phyloP scores from a whole-genome alignment of 2,888 invertebrate genomes.

The Gastracanthus pulcherrimus region DNA sequence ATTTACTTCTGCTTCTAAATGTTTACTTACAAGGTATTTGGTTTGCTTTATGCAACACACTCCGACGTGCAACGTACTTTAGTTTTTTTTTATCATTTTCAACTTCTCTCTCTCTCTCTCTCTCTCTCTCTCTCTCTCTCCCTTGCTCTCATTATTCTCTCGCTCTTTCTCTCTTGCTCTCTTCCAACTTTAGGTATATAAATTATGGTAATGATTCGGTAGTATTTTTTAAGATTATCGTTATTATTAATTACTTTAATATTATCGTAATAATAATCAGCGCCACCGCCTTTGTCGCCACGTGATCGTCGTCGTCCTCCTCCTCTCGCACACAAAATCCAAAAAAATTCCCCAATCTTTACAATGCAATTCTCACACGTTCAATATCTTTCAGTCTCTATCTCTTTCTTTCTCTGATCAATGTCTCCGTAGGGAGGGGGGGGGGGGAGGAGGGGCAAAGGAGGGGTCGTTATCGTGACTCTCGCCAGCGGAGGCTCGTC shows the following conservation, averaged over 20 bases:
- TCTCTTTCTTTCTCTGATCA: neutral
- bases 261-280: constrained; percentile 62
- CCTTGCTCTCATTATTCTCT: constrained; percentile 41
- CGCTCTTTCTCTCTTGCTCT: constrained; percentile 44
- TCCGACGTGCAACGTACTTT: constrained; percentile 63
- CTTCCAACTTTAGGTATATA: constrained; percentile 71
- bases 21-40: constrained; percentile 76
- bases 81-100: constrained; percentile 28
- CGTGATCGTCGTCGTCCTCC: neutral
- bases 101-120: constrained; percentile 41
- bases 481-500: no score
- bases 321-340: neutral
- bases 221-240: constrained; percentile 67
- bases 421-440: neutral
- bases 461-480: no score
- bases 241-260: constrained; percentile 58
- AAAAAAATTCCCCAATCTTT: constrained; percentile 27
- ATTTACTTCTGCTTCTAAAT: constrained; percentile 65
- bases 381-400: neutral
- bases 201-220: constrained; percentile 78
- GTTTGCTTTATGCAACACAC: constrained; percentile 70
- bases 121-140: constrained; percentile 9
- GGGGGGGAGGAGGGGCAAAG: neutral
- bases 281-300: constrained; percentile 61
- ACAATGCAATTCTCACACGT: constrained; percentile 5